A percentile compares a stretch with the other conserved stretches of the same genome.
phyloP scores from a whole-genome alignment of 2,888 invertebrate species.

The Mesorhabditis belari region DNA sequence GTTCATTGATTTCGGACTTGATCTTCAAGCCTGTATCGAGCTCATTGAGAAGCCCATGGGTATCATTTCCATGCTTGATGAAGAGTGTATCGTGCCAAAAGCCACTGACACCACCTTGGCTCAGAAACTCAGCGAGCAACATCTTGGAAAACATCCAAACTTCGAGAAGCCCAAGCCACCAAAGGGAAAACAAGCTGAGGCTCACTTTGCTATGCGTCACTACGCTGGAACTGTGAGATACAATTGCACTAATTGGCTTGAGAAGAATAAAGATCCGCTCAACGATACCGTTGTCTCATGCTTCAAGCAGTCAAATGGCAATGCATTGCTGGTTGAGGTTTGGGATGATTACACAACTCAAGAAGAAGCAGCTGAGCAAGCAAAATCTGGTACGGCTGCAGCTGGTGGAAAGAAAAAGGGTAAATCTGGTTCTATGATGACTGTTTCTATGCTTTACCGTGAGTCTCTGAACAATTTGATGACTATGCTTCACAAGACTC shows the following conservation, averaged over 20 bases:
- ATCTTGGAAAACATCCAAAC: slow-evolving; percentile 53
- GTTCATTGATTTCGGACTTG: slow-evolving; percentile 96
- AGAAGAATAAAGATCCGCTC: slow-evolving; percentile 87
- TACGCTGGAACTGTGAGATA: slow-evolving; percentile 71
- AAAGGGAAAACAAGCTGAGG: slow-evolving; percentile 56
- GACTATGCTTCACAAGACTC: slow-evolving; percentile 55
- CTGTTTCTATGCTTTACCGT: slow-evolving; percentile 50
- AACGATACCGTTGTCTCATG: slow-evolving; percentile 98
- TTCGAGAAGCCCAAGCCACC: slow-evolving; percentile 55
- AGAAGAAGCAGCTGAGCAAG: slow-evolving; percentile 43
- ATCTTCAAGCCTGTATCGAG: slow-evolving; percentile 89
- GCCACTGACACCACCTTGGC: slow-evolving; percentile 51
- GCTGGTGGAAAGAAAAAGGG: slow-evolving; percentile 48
- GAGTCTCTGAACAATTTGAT: slow-evolving; percentile 50
- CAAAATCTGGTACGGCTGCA: slow-evolving; percentile 31
- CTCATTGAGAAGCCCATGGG: slow-evolving; percentile 69
- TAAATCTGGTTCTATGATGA: slow-evolving; percentile 50
- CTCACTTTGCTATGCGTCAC: slow-evolving; percentile 59
- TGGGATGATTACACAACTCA: slow-evolving; percentile 64
- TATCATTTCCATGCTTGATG: slow-evolving; percentile 53
- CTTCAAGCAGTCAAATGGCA: slow-evolving; percentile 72
- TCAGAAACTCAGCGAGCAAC: slow-evolving; percentile 50
- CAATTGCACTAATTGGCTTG: slow-evolving; percentile 97
- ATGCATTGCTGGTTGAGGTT: slow-evolving; percentile 78
- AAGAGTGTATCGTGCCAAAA: slow-evolving; percentile 53